These are phyloP conservation scores for Scaptomyza caliginosa DNA, from an alignment of 2,888 invertebrate genomes.

Conservation along the genomic window DNA sequence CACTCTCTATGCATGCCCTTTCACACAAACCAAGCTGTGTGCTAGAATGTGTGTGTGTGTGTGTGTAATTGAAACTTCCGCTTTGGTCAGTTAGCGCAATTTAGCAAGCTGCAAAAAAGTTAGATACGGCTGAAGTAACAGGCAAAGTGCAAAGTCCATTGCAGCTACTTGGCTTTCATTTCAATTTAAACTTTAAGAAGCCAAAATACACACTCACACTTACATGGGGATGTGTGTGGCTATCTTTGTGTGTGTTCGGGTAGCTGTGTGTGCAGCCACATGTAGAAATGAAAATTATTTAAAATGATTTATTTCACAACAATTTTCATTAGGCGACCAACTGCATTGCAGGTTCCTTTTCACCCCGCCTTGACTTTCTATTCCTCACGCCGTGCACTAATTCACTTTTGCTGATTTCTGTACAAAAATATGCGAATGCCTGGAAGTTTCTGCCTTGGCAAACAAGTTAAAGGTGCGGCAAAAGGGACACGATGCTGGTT, in stretches of 20 bases:
- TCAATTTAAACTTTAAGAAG: conserved; percentile 73
- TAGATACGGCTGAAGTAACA: conserved; percentile 76
- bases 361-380: background rate
- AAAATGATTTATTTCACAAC: conserved; percentile 78
- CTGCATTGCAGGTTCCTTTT: conserved; percentile 65
- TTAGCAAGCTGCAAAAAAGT: conserved; percentile 78
- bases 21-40: conserved; percentile 4
- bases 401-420: conserved; percentile 76
- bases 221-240: conserved; percentile 1
- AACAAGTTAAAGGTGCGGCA: conserved; percentile 1
- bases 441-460: conserved; percentile 44
- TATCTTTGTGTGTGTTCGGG: conserved; percentile 6
- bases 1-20: conserved; percentile 37
- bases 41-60: conserved; percentile 28
- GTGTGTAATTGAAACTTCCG: conserved; percentile 76
- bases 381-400: conserved; percentile 52
- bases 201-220: conserved; percentile 18
- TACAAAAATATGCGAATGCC: conserved; percentile 64
- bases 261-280: conserved; percentile 50
- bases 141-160: conserved; percentile 76
- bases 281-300: conserved; percentile 73
- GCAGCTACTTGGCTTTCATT: conserved; percentile 78
- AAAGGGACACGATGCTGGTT: background rate
- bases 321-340: conserved; percentile 73
- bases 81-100: conserved; percentile 79